A percentile compares a stretch with the other conserved stretches of the same genome.
phyloP scores from a whole-genome alignment of 1,140 invertebrate genomes.

The Carposina sasakii region DNA sequence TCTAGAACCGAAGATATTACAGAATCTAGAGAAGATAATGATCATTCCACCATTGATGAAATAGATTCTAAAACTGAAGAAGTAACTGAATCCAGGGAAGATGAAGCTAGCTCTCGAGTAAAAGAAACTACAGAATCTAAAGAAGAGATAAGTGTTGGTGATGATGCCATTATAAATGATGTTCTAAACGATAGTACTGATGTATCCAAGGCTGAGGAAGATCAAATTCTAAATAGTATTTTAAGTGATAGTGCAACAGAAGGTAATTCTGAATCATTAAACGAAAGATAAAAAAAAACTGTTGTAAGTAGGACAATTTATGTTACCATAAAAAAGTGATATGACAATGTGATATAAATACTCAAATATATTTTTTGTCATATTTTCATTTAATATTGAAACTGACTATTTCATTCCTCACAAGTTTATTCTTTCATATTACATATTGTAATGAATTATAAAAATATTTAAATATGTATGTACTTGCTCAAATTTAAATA shows the following conservation, averaged over 20 bases:
- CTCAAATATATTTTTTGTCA: too few relatives aligned
- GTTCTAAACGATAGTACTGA: slow-evolving; percentile 14
- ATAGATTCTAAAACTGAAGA: slow-evolving; percentile 2
- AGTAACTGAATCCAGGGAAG: not conserved
- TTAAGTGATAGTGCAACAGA: slow-evolving; percentile 24
- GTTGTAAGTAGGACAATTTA: too few relatives aligned
- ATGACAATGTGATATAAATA: too few relatives aligned
- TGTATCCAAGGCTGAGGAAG: slow-evolving; percentile 19
- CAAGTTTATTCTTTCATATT: too few relatives aligned
- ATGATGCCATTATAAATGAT: slow-evolving; percentile 20
- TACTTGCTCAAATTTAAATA: not conserved
- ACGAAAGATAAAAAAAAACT: slow-evolving; percentile 30
- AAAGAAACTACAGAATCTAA: slow-evolving; percentile 7
- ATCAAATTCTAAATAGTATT: slow-evolving; percentile 29
- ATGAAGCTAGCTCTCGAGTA: not conserved
- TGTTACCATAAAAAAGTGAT: too few relatives aligned
- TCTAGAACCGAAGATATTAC: not conserved
- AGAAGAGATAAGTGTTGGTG: slow-evolving; percentile 8
- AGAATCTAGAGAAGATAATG: slow-evolving; percentile 1
- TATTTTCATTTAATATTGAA: too few relatives aligned
- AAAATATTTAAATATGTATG: not conserved
- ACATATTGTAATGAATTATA: not conserved
- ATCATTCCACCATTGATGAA: slow-evolving; percentile 9
- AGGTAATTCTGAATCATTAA: slow-evolving; percentile 15
- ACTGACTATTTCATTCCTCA: too few relatives aligned